Percentiles rank a stretch among this genome's conserved stretches.
Conservation (phyloP, 2,797 vertebrate genomes). For the Vireo griseus region DNA sequence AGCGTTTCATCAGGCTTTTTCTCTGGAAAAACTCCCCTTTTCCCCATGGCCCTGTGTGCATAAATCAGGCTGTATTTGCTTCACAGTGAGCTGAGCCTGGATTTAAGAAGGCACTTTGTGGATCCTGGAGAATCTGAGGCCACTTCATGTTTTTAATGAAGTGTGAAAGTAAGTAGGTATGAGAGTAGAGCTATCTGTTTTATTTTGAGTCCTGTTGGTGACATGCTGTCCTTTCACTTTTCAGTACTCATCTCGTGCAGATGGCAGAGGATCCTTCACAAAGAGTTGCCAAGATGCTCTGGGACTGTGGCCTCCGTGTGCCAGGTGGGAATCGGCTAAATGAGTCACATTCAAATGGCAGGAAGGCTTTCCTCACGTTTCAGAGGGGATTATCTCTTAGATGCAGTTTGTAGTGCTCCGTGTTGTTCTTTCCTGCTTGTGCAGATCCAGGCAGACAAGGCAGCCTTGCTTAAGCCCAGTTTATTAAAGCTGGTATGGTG, state of each 20-base stretch:
- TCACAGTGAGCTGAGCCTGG: not conserved
- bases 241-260: not conserved
- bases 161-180: not conserved
- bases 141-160: not conserved
- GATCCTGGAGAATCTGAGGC: not conserved
- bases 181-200: not conserved
- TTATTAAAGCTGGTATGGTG: not conserved
- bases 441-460: not conserved
- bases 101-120: not conserved
- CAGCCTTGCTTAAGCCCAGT: not conserved
- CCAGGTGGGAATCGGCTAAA: not conserved
- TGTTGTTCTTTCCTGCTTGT: not conserved
- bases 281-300: not conserved
- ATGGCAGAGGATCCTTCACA: not conserved
- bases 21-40: not conserved
- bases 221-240: not conserved
- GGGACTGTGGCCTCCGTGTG: not conserved
- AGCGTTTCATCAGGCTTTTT: not conserved
- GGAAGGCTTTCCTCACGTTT: not conserved
- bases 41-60: not conserved
- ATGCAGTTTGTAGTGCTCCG: not conserved
- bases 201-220: not conserved
- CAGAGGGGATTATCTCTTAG: not conserved
- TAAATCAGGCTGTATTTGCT: not conserved
- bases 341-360: not conserved